phyloP scores from a whole-genome alignment of 92 coral and sea anemone genomes.

The Epizoanthus scotinus region DNA sequence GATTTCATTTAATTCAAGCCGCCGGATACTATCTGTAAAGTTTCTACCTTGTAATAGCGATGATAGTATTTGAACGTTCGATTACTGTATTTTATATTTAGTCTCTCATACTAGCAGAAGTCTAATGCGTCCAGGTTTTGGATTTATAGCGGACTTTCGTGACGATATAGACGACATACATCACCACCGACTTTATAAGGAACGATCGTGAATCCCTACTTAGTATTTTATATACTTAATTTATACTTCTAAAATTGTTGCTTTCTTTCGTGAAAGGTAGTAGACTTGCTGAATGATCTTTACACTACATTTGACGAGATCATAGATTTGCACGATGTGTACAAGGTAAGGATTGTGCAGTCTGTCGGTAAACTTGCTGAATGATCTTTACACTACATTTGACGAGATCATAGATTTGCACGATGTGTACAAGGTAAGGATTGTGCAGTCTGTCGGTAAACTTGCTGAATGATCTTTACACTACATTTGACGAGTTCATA shows the following conservation, averaged over 20 bases:
- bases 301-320: conserved; percentile 85
- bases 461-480: conserved; percentile 69
- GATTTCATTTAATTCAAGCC: too few species aligned
- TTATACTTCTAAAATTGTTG: background rate
- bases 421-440: conserved; percentile 82
- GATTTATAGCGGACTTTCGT: too few species aligned
- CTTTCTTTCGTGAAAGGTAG: conserved; percentile 52
- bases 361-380: conserved; percentile 12
- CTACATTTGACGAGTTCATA: conserved; percentile 80
- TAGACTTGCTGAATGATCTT: conserved; percentile 77
- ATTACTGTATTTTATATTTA: too few species aligned
- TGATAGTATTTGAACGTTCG: too few species aligned
- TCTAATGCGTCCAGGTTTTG: too few species aligned
- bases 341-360: conserved; percentile 60
- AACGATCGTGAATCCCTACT: too few species aligned
- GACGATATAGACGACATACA: too few species aligned
- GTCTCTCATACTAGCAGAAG: too few species aligned
- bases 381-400: conserved; percentile 80
- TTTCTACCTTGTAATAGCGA: too few species aligned
- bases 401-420: conserved; percentile 85
- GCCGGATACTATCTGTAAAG: too few species aligned
- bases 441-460: background rate
- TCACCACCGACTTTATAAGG: too few species aligned
- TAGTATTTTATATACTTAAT: too few species aligned
- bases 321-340: conserved; percentile 83